Evolutionary conservation across 2,113 vertebrate species (phyloP).

Genomic region (Amphiprion percula): DNA sequence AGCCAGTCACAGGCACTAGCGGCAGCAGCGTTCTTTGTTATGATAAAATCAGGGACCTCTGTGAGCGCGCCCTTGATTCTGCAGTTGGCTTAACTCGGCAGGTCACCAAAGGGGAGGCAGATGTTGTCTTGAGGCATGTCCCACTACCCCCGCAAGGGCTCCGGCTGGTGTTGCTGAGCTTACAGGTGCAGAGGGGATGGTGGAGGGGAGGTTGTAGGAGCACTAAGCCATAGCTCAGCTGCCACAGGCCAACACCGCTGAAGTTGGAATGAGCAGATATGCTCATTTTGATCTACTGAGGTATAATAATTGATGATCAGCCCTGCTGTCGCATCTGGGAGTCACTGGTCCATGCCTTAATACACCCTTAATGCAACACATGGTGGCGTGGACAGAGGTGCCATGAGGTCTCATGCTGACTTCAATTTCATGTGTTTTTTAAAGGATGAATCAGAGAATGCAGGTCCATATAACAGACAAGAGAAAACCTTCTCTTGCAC

Average conservation of each 20-base stretch:
- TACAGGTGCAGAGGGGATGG: slow-evolving; percentile 77
- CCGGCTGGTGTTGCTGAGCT: slow-evolving; percentile 78
- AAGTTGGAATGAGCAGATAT: slow-evolving; percentile 74
- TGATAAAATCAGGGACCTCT: slow-evolving; percentile 75
- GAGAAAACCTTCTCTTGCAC: slow-evolving; percentile 22
- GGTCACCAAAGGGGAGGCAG: slow-evolving; percentile 82
- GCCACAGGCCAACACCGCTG: slow-evolving; percentile 63
- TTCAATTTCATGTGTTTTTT: slow-evolving; percentile 58
- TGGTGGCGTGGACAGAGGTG: slow-evolving; percentile 70
- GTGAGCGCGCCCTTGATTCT: slow-evolving; percentile 77
- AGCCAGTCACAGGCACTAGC: slow-evolving; percentile 65
- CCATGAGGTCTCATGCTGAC: slow-evolving; percentile 57
- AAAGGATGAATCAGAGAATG: slow-evolving; percentile 42
- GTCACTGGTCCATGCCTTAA: slow-evolving; percentile 77
- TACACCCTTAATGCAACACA: slow-evolving; percentile 78
- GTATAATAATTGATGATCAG: slow-evolving; percentile 90
- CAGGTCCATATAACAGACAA: slow-evolving; percentile 27
- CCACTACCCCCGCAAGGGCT: slow-evolving; percentile 56
- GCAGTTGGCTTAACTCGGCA: slow-evolving; percentile 79
- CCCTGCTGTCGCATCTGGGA: slow-evolving; percentile 84
- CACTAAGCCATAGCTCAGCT: slow-evolving; percentile 62
- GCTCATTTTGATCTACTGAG: slow-evolving; percentile 86
- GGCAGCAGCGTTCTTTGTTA: slow-evolving; percentile 66
- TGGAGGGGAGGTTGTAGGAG: slow-evolving; percentile 37
- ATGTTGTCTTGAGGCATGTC: slow-evolving; percentile 86